Percentiles rank a stretch among this genome's conserved stretches.
phyloP scores from a whole-genome alignment of 2,888 invertebrate genomes.

The Amphipyra berbera region DNA sequence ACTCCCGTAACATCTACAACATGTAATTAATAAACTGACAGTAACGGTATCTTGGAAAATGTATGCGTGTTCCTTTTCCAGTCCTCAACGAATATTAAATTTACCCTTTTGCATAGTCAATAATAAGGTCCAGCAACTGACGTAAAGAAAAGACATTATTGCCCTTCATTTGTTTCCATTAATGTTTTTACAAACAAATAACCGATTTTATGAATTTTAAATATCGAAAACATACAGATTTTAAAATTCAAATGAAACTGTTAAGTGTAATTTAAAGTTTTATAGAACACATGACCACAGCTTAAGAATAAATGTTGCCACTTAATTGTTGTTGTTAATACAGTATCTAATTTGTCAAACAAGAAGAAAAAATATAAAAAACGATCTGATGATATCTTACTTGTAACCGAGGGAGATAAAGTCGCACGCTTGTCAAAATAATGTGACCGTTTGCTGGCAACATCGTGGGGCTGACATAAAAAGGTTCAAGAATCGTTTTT shows the following conservation, averaged over 20 bases:
- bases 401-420: conserved; percentile 72
- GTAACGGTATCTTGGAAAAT: conserved; percentile 35
- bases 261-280: conserved; percentile 19
- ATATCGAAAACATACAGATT: not conserved
- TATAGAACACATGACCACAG: conserved; percentile 50
- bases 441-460: conserved; percentile 65
- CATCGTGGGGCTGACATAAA: conserved; percentile 62
- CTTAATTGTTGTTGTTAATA: conserved; percentile 64
- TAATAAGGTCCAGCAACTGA: conserved; percentile 18
- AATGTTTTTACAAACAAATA: conserved; percentile 14
- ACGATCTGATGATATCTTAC: conserved; percentile 59
- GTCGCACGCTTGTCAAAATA: conserved; percentile 84
- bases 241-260: conserved; percentile 28
- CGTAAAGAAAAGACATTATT: conserved; percentile 2
- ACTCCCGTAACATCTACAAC: conserved; percentile 43
- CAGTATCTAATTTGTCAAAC: conserved; percentile 58
- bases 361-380: conserved; percentile 42
- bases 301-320: conserved; percentile 56
- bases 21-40: conserved; percentile 43
- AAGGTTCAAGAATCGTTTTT: conserved; percentile 68
- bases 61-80: conserved; percentile 25
- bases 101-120: conserved; percentile 1
- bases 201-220: conserved; percentile 15
- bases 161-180: conserved; percentile 1
- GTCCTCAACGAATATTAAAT: conserved; percentile 19